A percentile compares a stretch with the other conserved stretches of the same genome.
These are phyloP conservation scores for Andrena dorsata DNA, from an alignment of 2,888 invertebrate genomes.

Conservation along the genomic window DNA sequence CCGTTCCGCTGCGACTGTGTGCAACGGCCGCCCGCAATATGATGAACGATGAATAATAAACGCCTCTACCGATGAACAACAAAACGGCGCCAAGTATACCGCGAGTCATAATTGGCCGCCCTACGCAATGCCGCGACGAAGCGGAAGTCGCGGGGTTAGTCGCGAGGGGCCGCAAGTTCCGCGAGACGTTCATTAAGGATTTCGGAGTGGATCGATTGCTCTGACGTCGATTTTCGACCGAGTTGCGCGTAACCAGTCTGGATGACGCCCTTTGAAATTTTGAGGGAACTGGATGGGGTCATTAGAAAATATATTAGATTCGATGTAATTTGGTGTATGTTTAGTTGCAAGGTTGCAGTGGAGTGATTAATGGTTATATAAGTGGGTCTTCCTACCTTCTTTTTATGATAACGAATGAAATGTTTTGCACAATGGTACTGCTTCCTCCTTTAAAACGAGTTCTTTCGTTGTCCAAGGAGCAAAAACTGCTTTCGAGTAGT, in stretches of 20 bases:
- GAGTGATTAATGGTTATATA: too few species aligned
- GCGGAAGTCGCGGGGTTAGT: conserved; percentile 14
- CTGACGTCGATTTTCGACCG: neutral
- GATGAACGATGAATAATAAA: conserved; percentile 82
- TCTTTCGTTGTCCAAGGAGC: too few species aligned
- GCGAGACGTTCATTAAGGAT: conserved; percentile 69
- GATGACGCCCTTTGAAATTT: neutral
- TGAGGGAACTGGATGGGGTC: too few species aligned
- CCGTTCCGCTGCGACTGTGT: conserved; percentile 63
- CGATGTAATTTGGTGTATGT: too few species aligned
- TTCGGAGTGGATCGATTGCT: conserved; percentile 38
- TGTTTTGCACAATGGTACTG: too few species aligned
- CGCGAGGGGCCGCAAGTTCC: conserved; percentile 31
- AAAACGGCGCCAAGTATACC: conserved; percentile 77
- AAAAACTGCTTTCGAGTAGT: too few species aligned
- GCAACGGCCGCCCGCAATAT: conserved; percentile 72
- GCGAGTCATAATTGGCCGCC: conserved; percentile 79
- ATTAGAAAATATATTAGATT: too few species aligned
- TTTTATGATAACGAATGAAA: too few species aligned
- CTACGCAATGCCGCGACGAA: conserved; percentile 41
- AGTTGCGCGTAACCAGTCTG: neutral
- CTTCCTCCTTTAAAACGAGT: too few species aligned
- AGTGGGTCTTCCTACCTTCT: too few species aligned
- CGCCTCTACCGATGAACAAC: conserved; percentile 78
- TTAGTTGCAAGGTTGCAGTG: too few species aligned